A percentile compares a stretch with the other conserved stretches of the same genome.
Evolutionary conservation across 2,797 vertebrate species (phyloP).

Genomic region (Parauchenoglanis punctatus): DNA sequence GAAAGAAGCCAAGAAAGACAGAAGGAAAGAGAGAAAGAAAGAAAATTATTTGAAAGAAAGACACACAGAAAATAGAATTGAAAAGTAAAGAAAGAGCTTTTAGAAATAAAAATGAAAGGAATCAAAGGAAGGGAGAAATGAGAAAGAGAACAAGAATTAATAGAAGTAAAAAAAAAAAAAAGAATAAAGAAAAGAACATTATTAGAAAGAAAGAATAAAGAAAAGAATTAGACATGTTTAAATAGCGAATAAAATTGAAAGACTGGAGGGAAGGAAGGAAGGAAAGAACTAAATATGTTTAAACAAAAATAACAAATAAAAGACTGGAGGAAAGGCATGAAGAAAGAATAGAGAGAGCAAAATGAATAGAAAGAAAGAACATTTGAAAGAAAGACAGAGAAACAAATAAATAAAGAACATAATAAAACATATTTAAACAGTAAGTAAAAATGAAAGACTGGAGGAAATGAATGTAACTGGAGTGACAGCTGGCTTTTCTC

Average conservation of each 20-base stretch:
- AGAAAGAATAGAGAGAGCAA: not conserved
- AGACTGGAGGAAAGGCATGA: not conserved
- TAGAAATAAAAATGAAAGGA: too few species aligned
- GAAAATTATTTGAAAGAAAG: not conserved
- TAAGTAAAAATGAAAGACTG: too few species aligned
- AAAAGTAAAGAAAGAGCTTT: too few species aligned
- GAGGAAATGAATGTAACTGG: not conserved
- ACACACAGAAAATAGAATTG: too few species aligned
- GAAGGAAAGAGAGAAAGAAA: not conserved
- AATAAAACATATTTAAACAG: not conserved
- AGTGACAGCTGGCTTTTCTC: not conserved
- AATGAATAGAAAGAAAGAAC: not conserved
- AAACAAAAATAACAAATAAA: not conserved
- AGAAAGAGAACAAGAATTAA: too few species aligned
- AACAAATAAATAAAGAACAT: not conserved
- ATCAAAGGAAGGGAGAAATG: too few species aligned
- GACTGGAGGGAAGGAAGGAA: not conserved
- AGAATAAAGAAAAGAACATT: too few species aligned
- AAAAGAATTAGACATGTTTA: not conserved
- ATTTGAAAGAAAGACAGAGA: not conserved
- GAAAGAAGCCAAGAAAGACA: not conserved
- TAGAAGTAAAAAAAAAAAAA: not conserved
- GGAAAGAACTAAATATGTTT: not conserved
- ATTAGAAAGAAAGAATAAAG: too few species aligned
- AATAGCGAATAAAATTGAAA: not conserved